Percentiles rank a stretch among this genome's conserved stretches.
phyloP scores from a whole-genome alignment of 1,140 invertebrate species.

The Gryllus bimaculatus region DNA sequence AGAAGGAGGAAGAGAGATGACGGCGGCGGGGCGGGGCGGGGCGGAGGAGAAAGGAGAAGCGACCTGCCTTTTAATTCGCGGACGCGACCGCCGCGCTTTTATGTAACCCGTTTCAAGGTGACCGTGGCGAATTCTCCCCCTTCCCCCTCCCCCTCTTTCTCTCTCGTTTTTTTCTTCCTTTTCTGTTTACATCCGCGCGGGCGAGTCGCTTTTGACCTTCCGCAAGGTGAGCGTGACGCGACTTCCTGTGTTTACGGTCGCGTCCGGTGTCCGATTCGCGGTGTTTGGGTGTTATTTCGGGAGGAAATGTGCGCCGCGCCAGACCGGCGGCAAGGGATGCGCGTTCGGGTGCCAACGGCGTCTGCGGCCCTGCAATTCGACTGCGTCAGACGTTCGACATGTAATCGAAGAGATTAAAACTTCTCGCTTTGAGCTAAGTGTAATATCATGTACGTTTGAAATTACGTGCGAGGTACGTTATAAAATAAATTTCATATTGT shows the following conservation, averaged over 20 bases:
- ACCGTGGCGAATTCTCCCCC: background rate
- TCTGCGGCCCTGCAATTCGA: too few species aligned
- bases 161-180: background rate
- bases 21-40: too few species aligned
- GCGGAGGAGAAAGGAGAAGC: background rate
- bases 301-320: too few species aligned
- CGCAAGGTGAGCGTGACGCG: background rate
- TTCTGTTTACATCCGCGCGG: background rate
- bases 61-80: background rate
- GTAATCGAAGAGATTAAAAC: too few species aligned
- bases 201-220: background rate
- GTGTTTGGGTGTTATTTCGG: too few species aligned
- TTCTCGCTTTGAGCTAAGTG: too few species aligned
- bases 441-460: too few species aligned
- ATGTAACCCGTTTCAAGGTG: slow-evolving; percentile 3
- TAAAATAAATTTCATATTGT: too few species aligned
- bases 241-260: background rate
- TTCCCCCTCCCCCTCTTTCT: background rate
- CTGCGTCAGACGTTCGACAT: too few species aligned
- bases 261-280: background rate
- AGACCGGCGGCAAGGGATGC: too few species aligned
- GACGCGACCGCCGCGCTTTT: background rate
- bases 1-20: background rate
- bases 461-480: too few species aligned
- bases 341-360: too few species aligned